These are phyloP conservation scores for Aviceda subcristata DNA, from an alignment of 2,113 vertebrate species.

Conservation along the genomic window DNA sequence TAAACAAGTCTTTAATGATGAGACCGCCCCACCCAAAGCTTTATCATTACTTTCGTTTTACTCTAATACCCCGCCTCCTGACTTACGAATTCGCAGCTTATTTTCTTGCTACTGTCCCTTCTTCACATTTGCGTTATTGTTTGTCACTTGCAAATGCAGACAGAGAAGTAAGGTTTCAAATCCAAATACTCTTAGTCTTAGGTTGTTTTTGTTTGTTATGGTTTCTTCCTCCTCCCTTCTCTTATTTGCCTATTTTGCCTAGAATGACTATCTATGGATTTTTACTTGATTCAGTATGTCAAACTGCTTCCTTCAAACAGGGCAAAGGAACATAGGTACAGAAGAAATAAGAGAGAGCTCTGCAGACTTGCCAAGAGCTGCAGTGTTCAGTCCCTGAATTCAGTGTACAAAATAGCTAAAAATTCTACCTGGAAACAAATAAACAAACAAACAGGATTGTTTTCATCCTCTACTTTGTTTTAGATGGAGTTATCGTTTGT, in stretches of 20 bases:
- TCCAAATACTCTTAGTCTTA: not conserved
- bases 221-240: not conserved
- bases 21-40: not conserved
- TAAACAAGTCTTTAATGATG: not conserved
- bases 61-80: not conserved
- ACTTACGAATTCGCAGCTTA: not conserved
- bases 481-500: not conserved
- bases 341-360: not conserved
- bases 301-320: constrained; percentile 24
- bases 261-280: not conserved
- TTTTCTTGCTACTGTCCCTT: constrained; percentile 12
- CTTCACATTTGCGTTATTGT: constrained; percentile 35
- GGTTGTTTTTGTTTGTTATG: not conserved
- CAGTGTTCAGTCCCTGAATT: not conserved
- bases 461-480: not conserved
- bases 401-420: not conserved
- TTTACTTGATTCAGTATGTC: constrained; percentile 33
- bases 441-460: not conserved
- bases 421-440: not conserved
- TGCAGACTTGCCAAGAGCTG: not conserved
- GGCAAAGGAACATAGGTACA: not conserved
- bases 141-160: not conserved
- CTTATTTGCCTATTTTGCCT: not conserved
- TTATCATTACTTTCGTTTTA: not conserved
- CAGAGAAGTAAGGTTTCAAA: constrained; percentile 45